Base-by-base conservation (phyloP, 23 tunicate species). In the Ciona savignyi region DNA sequence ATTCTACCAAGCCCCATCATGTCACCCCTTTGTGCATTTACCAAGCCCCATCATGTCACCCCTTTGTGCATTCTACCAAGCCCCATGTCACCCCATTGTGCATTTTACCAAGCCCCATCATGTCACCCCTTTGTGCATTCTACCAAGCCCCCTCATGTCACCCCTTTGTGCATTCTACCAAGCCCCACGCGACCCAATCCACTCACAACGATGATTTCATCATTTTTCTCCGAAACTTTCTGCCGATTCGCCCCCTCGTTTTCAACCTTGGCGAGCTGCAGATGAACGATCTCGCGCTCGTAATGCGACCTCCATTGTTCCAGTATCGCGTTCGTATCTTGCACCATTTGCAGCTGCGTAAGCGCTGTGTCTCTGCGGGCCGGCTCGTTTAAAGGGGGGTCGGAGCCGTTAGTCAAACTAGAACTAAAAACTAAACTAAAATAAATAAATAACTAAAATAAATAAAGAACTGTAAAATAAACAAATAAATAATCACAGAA, bases 301-400 rank as follows among this genome's bases (percentile, higher is more conserved):
- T 86, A 80, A 42, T 80, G 92, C 29, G 80, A 74, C 1, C 92
- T 78, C 82, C 91, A 84, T 49, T 91, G 97, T 70, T 85, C 97
- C 32, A 81, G 81, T 28, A 84, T 91, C n/a, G 97, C 66, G 76
- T 83, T 83, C 35, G 90, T 76, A 75, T 83, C 97, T 76, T 91
- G 97, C 33, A 84, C 83, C 73, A 78, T 67, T 56, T 84, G 97
- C 62, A 91, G 63, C 51, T 91, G 97, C 23, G 86, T 91, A 27
- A 84, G 86, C 62, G 77, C 80, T 25, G 84, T 85, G 66, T 91
- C 97, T 76, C 97, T 91, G 91, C 23, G 23, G 67, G n/a, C n/a
- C n/a, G n/a, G n/a, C n/a, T n/a, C n/a, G n/a, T n/a, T n/a, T n/a
- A n/a, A n/a, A n/a, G n/a, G n/a, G n/a, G n/a, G n/a, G n/a, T n/a